Conservation (phyloP, 2,797 vertebrate species). For the Acestrorhynchus altus region DNA sequence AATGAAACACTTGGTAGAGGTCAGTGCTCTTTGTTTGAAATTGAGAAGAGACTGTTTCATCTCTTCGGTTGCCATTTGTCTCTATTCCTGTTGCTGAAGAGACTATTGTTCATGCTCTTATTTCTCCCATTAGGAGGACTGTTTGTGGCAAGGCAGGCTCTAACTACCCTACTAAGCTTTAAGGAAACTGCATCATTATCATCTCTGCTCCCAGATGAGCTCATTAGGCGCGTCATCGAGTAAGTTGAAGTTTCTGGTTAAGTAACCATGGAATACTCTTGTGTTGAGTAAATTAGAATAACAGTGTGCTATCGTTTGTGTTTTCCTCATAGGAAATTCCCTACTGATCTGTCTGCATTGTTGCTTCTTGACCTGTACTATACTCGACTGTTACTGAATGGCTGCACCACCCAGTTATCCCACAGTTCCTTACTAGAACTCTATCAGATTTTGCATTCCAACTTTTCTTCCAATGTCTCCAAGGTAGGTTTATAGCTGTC, state of each 20-base stretch:
- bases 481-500: constrained; percentile 77
- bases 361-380: constrained; percentile 93
- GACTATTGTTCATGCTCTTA: not conserved
- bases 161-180: constrained; percentile 90
- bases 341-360: constrained; percentile 84
- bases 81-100: not conserved
- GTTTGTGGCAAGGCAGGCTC: constrained; percentile 90
- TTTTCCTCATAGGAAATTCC: constrained; percentile 78
- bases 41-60: not conserved
- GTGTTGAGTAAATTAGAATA: not conserved
- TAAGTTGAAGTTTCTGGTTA: constrained; percentile 68
- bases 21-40: constrained; percentile 64
- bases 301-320: not conserved
- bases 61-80: not conserved
- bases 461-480: constrained; percentile 89
- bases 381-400: constrained; percentile 87
- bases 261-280: not conserved
- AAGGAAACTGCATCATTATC: constrained; percentile 85
- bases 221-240: constrained; percentile 83
- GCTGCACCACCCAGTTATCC: constrained; percentile 83
- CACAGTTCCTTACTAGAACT: constrained; percentile 83
- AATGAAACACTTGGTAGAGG: constrained; percentile 81
- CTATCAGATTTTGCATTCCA: constrained; percentile 82
- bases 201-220: constrained; percentile 82
- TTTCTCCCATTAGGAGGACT: constrained; percentile 77